These are phyloP conservation scores for Apostichopus parvimensis DNA, from an alignment of 35 echinoderm and acorn worm species.

Conservation along the genomic window DNA sequence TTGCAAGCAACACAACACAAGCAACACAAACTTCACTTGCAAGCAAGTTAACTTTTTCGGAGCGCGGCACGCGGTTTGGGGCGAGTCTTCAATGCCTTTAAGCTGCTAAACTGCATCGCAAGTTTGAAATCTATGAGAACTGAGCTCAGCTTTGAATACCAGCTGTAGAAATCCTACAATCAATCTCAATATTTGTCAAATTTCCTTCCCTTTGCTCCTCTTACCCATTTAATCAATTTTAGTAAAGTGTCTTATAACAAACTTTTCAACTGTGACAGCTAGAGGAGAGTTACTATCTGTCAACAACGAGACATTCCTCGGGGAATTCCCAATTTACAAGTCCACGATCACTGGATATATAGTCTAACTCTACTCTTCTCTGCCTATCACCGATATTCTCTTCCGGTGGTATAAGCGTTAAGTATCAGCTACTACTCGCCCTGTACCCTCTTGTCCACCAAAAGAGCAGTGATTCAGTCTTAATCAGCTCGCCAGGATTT, in stretches of 20 bases:
- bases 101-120: too few relatives aligned
- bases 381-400: background rate
- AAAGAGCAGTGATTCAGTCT: slow-evolving; percentile 44
- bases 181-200: background rate
- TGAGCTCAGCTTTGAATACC: background rate
- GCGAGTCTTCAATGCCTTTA: too few relatives aligned
- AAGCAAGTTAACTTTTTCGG: too few relatives aligned
- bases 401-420: background rate
- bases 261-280: slow-evolving; percentile 7
- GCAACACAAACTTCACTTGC: too few relatives aligned
- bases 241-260: background rate
- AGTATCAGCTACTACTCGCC: background rate
- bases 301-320: background rate
- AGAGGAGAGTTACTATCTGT: slow-evolving; percentile 8
- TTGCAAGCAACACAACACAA: too few relatives aligned
- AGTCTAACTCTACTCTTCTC: background rate
- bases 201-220: background rate
- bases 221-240: background rate
- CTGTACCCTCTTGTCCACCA: background rate
- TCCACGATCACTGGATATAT: background rate
- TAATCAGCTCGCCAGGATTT: slow-evolving; percentile 37
- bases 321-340: background rate
- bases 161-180: background rate
- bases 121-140: too few relatives aligned
- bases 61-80: too few relatives aligned